Evolutionary conservation across 2,113 vertebrate genomes (phyloP).

Genomic region (Sylvietta virens): DNA sequence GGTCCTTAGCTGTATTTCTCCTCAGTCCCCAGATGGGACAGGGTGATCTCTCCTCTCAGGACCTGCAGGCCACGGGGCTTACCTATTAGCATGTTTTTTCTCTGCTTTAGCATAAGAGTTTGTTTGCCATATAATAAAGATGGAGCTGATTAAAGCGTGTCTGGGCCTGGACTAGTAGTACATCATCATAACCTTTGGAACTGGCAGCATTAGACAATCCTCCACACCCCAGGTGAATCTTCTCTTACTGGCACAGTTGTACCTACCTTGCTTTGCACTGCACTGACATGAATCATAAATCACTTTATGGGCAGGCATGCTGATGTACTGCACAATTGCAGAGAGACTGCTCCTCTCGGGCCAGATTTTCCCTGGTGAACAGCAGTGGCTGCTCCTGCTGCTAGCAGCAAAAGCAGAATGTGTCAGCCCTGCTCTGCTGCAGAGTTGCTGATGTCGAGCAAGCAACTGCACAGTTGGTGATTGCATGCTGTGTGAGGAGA

Average conservation of each 20-base stretch:
- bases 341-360: neutral
- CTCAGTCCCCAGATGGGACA: neutral
- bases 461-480: rapidly evolving
- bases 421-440: neutral
- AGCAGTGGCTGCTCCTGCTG: neutral
- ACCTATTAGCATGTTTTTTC: neutral
- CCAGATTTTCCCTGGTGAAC: slow-evolving; percentile 9
- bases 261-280: neutral
- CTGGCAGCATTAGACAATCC: neutral
- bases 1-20: neutral
- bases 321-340: neutral
- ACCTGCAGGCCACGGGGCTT: neutral
- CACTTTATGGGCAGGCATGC: neutral
- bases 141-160: slow-evolving; percentile 30
- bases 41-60: neutral
- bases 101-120: neutral
- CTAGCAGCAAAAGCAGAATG: neutral
- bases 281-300: slow-evolving; percentile 21
- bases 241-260: slow-evolving; percentile 15
- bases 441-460: rapidly evolving
- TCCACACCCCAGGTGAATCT: slow-evolving; percentile 50
- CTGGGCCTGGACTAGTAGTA: slow-evolving; percentile 31
- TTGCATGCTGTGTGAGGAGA: neutral
- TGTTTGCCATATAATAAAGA: slow-evolving; percentile 18
- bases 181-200: slow-evolving; percentile 15